Conservation (phyloP, 2,888 invertebrate species). For the Fissipunctia ypsillon region DNA sequence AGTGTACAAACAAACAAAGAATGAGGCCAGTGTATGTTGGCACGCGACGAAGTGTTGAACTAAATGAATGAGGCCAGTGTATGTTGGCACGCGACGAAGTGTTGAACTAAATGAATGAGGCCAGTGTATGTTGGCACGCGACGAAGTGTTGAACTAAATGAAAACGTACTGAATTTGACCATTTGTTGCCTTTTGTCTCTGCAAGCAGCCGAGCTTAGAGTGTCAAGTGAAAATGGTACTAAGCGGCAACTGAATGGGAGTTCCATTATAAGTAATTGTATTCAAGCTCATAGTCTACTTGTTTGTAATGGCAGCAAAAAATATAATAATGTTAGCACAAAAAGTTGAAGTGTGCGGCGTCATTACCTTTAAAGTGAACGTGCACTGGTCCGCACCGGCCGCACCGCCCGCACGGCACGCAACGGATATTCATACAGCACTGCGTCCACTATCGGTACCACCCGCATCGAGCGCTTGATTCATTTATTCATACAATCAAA, state of each 20-base stretch:
- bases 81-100: background rate
- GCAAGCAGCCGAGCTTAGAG: background rate
- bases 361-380: no score
- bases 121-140: background rate
- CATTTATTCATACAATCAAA: no score
- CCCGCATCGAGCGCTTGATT: no score
- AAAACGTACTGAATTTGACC: constrained; percentile 19
- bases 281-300: background rate
- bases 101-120: background rate
- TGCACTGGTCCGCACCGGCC: no score
- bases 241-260: constrained; percentile 28
- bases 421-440: no score
- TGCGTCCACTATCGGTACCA: no score
- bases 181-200: background rate
- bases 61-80: background rate
- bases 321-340: background rate
- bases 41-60: background rate
- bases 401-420: no score
- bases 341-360: background rate
- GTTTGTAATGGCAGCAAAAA: constrained; percentile 23
- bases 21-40: background rate
- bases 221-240: constrained; percentile 2
- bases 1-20: constrained; percentile 8
- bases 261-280: constrained; percentile 3
- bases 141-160: background rate